Base-by-base conservation (phyloP, 2,113 vertebrate species). In the Gasterosteus aculeatus region DNA sequence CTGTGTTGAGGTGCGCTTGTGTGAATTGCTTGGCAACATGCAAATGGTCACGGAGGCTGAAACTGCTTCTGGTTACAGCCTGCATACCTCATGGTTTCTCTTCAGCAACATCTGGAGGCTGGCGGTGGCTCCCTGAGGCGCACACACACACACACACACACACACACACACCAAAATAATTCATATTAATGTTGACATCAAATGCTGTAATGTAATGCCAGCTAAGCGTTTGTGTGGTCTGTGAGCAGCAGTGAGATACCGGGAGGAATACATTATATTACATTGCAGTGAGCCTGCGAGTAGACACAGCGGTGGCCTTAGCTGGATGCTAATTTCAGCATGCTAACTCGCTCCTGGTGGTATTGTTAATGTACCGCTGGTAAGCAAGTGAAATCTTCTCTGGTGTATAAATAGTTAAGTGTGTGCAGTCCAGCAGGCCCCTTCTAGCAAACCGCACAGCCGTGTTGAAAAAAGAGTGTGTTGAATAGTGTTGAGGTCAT, bases 51-150 rank as follows among this genome's bases (percentile, higher is more conserved):
- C 19, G 9, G 10, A 47, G 7, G 33, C 12, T 35, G 15, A 59
- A 59, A 19, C 16, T 61, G 33, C n/a, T 61, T 39, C 9, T 42
- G 11, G 19, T n/a, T 41, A 6, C 10, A 41, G 35, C 35, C 7
- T 33, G 68, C 74, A 93, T 94, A 98, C 97, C 95, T 97, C 96
- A 3, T 92, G 96, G 92, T 95, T 96, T 83, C 95, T 95, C 91
- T 96, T 97, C 66, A 95, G 87, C 82, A 96, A 80, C 81, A 96
- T 95, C 79, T 95, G 93, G 62, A 96, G 86, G 90, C 94, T 96
- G 69, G 93, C 92, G 66, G 91, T 96, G 85, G 93, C 95, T 81
- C 95, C 95, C 97, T 98, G 77, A 39, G 69, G 90, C 0, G 41
- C 31, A 58, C 22, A 57, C 54, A 57, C 54, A 33, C 54, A 31